Evolutionary conservation across 2,113 vertebrate species (phyloP), one percentile per base, ranked within the genome.

Genomic region (Vulpes vulpes): DNA sequence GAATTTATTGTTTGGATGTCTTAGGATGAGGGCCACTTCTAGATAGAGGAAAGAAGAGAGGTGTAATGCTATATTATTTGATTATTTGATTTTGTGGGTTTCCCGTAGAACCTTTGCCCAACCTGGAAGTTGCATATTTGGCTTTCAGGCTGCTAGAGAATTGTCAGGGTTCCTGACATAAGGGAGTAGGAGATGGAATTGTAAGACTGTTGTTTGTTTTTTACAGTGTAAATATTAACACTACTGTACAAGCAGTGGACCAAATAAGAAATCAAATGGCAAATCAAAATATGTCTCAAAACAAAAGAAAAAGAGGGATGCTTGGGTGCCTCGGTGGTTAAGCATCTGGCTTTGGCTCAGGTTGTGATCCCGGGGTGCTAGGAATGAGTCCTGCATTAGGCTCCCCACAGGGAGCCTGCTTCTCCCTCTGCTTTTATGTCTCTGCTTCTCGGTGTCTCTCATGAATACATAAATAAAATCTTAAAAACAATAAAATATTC

Each of bases 1-100:
- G 35, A 88, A 73, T 71, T 92, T 32, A 64, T 92, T 95, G 43
- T 69, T 82, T 69, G 43, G 32, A 57, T 88, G 51, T 79, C 86
- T 89, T 76, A 38, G 11, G 19, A 22, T 62, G 57, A 51, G 55
- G 53, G 4, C 16, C 17, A 55, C 32, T 82, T 51, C 43, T n/a
- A 27, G 1, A 7, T 86, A 67, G 22, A 85, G 57, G 16, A 89
- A 35, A 78, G 20, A 82, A 53, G n/a, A 49, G 60, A 91, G n/a
- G 7, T 49, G 4, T 30, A 59, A 4, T 92, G 10, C 62, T 80
- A 2, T 2, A 32, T 60, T 59, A 43, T 73, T 82, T 55, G 38
- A 32, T 60, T 59, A 43, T 73, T 82, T 55, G 38, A 84, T 71
- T 85, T 89, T 67, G 32, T 79, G 22, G 30, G 5, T 97, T 91